Evolutionary conservation across 2,797 vertebrate species (phyloP).

Genomic region (Liasis olivaceus): DNA sequence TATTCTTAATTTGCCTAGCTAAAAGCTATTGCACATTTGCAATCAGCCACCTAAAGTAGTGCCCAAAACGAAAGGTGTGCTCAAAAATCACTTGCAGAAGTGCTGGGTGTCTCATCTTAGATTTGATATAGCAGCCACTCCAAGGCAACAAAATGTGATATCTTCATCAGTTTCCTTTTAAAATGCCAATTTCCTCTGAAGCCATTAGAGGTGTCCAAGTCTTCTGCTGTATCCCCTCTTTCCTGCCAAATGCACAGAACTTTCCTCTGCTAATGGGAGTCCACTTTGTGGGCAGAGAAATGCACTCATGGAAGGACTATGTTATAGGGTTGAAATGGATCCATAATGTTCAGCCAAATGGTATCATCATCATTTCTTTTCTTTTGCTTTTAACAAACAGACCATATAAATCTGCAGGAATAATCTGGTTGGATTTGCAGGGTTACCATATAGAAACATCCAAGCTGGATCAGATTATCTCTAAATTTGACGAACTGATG

Average conservation of each 20-base stretch:
- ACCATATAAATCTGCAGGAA: slow-evolving; percentile 22
- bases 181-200: not conserved
- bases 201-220: not conserved
- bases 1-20: not conserved
- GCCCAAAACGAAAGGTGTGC: not conserved
- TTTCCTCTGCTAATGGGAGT: no score
- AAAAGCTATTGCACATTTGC: not conserved
- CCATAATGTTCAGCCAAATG: not conserved
- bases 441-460: not conserved
- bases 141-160: not conserved
- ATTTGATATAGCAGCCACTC: not conserved
- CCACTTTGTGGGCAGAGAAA: not conserved
- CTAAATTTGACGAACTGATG: not conserved
- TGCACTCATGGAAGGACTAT: no score
- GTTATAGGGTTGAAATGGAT: not conserved
- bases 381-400: slow-evolving; percentile 23
- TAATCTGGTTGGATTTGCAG: slow-evolving; percentile 5
- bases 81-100: not conserved
- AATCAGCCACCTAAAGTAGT: not conserved
- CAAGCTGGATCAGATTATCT: slow-evolving; percentile 4
- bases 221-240: not conserved
- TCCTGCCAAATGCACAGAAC: not conserved
- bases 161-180: not conserved
- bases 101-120: not conserved
- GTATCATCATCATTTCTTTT: not conserved